Base-by-base conservation (phyloP, 2,113 vertebrate species). In the Dasyornis broadbenti region DNA sequence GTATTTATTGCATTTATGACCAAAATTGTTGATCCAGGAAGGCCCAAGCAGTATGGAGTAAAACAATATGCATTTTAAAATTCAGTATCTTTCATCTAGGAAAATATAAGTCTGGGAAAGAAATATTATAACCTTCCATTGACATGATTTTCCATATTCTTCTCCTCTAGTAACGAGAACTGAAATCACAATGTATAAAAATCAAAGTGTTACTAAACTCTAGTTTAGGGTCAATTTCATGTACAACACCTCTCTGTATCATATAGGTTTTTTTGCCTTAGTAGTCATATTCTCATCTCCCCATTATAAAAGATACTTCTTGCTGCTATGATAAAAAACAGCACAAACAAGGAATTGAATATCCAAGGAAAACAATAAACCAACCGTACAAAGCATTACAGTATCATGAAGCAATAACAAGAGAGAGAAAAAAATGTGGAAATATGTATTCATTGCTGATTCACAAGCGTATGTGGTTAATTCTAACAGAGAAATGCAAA, bases 361-460 rank as follows among this genome's bases (percentile, higher is more conserved):
- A 2, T n/a, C 12, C 40, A 65, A 8, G 20, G 9, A 79, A 87
- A 91, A 52, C 12, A 64, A 31, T 26, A 47, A 85, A 76, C 28
- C 26, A 54, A 47, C 23, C 0, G 0, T 28, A 21, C 5, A 66
- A 64, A 75, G 3, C 39, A 50, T 9, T 71, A 11, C 0, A 1
- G 26, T 0, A 2, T 40, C 5, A 7, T 19, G 15, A 92, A 86
- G 13, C 30, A 16, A 59, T 78, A 83, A 44, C 5, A 50, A 52
- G 22, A 69, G 15, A 47, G 16, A 82, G 4, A 13, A 23, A 12
- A 53, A 66, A 53, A 49, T 35, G 13, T 50, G 31, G 15, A 21
- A 30, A 37, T 53, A 44, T 12, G 7, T 47, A 42, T 72, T 90
- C 10, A 44, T 27, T 65, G 16, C 4, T 52, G 31, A 31, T 82